These are phyloP conservation scores for Lasioglossum baleicum DNA, from an alignment of 1,140 invertebrate genomes.

Conservation along the genomic window DNA sequence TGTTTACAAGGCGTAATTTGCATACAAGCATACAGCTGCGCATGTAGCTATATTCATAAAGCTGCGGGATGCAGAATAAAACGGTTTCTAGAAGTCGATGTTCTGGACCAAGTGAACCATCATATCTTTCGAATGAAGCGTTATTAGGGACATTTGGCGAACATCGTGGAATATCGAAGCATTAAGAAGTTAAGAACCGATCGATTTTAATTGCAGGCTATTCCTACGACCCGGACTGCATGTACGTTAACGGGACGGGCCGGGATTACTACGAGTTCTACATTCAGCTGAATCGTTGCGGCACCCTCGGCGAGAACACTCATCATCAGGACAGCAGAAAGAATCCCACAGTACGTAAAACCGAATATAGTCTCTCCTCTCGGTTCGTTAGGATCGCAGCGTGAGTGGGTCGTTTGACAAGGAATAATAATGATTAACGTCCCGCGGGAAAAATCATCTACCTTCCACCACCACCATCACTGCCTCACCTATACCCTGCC, in stretches of 20 bases:
- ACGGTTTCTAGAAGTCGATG: no score
- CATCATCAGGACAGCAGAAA: slow-evolving; percentile 91
- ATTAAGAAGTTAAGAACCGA: slow-evolving; percentile 51
- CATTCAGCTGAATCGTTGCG: slow-evolving; percentile 94
- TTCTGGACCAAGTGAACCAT: no score
- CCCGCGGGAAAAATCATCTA: not conserved
- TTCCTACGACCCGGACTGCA: slow-evolving; percentile 95
- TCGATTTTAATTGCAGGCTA: slow-evolving; percentile 85
- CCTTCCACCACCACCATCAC: no score
- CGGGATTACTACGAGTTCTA: slow-evolving; percentile 95
- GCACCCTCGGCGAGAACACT: slow-evolving; percentile 93
- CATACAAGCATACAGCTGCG: no score
- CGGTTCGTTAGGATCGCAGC: slow-evolving; percentile 31
- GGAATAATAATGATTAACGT: slow-evolving; percentile 51
- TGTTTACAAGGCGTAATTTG: no score
- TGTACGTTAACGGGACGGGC: slow-evolving; percentile 96
- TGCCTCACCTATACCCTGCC: not conserved
- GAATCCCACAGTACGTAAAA: slow-evolving; percentile 87
- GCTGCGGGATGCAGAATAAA: no score
- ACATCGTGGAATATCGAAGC: no score
- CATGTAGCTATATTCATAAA: no score
- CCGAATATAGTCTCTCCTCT: not conserved
- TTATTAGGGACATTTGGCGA: no score
- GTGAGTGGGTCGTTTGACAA: slow-evolving; percentile 32
- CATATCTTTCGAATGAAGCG: no score